Evolutionary conservation across 2,888 invertebrate genomes (phyloP).

Genomic region (Chrysotoxum bicinctum): DNA sequence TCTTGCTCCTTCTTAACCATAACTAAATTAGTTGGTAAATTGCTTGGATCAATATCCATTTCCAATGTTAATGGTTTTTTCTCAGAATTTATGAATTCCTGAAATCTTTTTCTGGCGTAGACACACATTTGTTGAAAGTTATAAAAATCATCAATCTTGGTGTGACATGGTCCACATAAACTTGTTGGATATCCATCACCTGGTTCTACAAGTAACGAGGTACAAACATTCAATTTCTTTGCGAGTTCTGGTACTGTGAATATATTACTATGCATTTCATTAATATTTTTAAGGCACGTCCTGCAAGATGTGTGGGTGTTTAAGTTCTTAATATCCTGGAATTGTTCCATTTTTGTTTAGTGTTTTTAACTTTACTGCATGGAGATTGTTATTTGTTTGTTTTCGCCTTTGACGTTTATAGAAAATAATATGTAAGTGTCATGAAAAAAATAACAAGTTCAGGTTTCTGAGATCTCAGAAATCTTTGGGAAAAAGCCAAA

Average conservation of each 20-base stretch:
- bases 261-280: slow-evolving; percentile 77
- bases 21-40: background rate
- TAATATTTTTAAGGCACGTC: slow-evolving; percentile 77
- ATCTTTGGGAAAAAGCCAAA: too few species aligned
- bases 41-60: background rate
- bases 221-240: slow-evolving; percentile 78
- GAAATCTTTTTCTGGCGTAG: slow-evolving; percentile 78
- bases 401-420: too few species aligned
- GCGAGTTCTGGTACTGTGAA: slow-evolving; percentile 78
- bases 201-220: slow-evolving; percentile 78
- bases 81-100: slow-evolving; percentile 76
- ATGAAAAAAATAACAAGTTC: too few species aligned
- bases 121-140: slow-evolving; percentile 78
- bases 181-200: slow-evolving; percentile 79
- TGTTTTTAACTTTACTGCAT: too few species aligned
- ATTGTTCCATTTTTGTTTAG: slow-evolving; percentile 13
- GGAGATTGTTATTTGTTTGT: too few species aligned
- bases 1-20: background rate
- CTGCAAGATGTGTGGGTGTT: slow-evolving; percentile 78
- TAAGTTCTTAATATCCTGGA: slow-evolving; percentile 73
- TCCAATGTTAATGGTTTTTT: slow-evolving; percentile 65
- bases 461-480: too few species aligned
- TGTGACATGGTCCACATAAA: slow-evolving; percentile 77
- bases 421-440: too few species aligned
- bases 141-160: slow-evolving; percentile 78